These are phyloP conservation scores for Drosophila arizonae DNA, from an alignment of 1,140 invertebrate genomes.

Conservation along the genomic window DNA sequence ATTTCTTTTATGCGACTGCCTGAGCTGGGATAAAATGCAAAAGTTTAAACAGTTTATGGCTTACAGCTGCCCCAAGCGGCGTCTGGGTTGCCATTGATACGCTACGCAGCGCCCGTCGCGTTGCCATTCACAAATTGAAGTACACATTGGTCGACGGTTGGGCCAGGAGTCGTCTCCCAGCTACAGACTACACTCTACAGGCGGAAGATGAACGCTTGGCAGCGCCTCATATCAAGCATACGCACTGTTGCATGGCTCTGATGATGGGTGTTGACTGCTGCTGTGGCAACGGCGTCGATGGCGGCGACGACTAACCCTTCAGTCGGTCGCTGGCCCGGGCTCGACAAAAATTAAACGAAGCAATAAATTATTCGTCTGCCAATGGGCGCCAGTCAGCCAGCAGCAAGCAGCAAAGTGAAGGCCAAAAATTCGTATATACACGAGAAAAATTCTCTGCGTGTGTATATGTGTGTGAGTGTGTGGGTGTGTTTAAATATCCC, in stretches of 20 bases:
- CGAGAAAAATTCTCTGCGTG: neutral
- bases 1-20: conserved; percentile 30
- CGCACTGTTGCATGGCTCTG: conserved; percentile 59
- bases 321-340: neutral
- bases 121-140: conserved; percentile 30
- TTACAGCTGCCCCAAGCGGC: conserved; percentile 23
- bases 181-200: too few relatives aligned
- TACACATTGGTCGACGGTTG: neutral
- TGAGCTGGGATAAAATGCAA: conserved; percentile 49
- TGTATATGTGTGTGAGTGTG: neutral
- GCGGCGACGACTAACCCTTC: conserved; percentile 25
- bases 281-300: neutral
- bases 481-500: conserved; percentile 54
- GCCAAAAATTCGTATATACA: conserved; percentile 15
- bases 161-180: neutral
- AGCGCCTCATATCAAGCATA: conserved; percentile 58
- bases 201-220: conserved; percentile 40
- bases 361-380: conserved; percentile 67
- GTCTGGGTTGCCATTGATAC: conserved; percentile 31
- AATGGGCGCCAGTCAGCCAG: conserved; percentile 44
- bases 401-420: conserved; percentile 17
- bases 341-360: conserved; percentile 70
- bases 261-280: conserved; percentile 3
- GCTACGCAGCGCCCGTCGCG: conserved; percentile 2
- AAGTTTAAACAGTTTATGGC: conserved; percentile 70